Percentiles rank a stretch among this genome's conserved stretches.
phyloP scores from a whole-genome alignment of 1,140 invertebrate genomes.

The Drosophila kepulauana region DNA sequence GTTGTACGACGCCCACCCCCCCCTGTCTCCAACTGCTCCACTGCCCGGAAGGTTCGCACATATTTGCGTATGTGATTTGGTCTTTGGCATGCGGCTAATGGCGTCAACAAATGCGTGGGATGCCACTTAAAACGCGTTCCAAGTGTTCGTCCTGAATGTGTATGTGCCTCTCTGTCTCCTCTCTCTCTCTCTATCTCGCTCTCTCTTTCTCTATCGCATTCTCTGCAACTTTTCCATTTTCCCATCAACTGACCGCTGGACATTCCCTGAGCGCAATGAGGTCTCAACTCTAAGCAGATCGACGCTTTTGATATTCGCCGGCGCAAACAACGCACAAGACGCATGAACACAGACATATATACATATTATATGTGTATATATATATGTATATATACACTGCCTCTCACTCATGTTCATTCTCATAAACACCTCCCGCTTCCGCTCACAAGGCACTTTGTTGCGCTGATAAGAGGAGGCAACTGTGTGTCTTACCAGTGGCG shows the following conservation, averaged over 20 bases:
- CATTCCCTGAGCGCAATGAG: constrained; percentile 13
- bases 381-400: neutral
- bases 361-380: neutral
- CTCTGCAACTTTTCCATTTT: too few species aligned
- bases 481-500: constrained; percentile 6
- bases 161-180: neutral
- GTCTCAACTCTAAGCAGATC: constrained; percentile 43
- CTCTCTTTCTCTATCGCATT: neutral
- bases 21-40: too few species aligned
- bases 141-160: constrained; percentile 4
- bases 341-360: constrained; percentile 7
- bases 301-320: constrained; percentile 57
- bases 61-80: constrained; percentile 75
- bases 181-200: neutral
- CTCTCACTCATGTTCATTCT: neutral
- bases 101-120: constrained; percentile 70
- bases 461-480: constrained; percentile 19
- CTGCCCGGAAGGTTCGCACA: constrained; percentile 3
- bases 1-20: neutral
- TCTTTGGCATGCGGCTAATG: constrained; percentile 69
- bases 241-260: neutral
- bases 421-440: too few species aligned
- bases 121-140: constrained; percentile 36
- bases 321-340: constrained; percentile 37
- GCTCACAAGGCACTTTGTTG: neutral